A percentile compares a stretch with the other conserved stretches of the same genome.
phyloP scores from a whole-genome alignment of 2,113 vertebrate genomes.

The Upupa epops region DNA sequence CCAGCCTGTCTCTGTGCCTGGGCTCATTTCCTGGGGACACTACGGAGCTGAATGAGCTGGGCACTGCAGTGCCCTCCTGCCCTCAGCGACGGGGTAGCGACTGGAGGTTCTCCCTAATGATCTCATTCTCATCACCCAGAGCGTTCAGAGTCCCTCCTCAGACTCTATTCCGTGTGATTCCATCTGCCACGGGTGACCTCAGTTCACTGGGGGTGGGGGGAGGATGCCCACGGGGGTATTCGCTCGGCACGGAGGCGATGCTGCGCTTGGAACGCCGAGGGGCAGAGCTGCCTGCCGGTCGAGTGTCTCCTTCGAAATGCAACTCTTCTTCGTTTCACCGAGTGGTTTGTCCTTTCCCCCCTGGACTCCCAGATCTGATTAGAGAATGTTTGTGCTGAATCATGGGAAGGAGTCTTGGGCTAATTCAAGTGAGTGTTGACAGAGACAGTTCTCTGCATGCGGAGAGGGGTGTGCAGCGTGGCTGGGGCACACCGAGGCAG shows the following conservation, averaged over 20 bases:
- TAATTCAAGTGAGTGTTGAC: slow-evolving; percentile 25
- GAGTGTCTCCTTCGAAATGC: background rate
- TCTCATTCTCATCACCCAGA: background rate
- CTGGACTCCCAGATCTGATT: slow-evolving; percentile 41
- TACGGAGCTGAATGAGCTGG: too few relatives aligned
- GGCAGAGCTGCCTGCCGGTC: background rate
- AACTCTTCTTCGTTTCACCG: slow-evolving; percentile 2
- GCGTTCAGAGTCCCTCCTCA: background rate
- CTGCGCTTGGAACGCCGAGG: too few relatives aligned
- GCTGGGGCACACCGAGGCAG: background rate
- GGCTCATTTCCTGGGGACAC: too few relatives aligned
- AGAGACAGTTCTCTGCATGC: background rate
- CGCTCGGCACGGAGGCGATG: too few relatives aligned
- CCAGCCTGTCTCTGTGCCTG: too few relatives aligned
- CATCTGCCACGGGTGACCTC: background rate
- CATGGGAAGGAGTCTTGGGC: slow-evolving; percentile 42
- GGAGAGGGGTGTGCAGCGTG: background rate
- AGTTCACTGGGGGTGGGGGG: background rate
- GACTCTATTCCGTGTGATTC: background rate
- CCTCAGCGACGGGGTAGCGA: background rate
- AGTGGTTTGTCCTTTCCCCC: slow-evolving; percentile 32
- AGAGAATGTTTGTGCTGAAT: slow-evolving; percentile 42
- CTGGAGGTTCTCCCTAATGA: background rate
- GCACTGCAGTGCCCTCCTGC: background rate
- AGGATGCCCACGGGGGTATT: too few relatives aligned